Base-by-base conservation (phyloP, 2,888 invertebrate genomes). In the Heliconius sara region DNA sequence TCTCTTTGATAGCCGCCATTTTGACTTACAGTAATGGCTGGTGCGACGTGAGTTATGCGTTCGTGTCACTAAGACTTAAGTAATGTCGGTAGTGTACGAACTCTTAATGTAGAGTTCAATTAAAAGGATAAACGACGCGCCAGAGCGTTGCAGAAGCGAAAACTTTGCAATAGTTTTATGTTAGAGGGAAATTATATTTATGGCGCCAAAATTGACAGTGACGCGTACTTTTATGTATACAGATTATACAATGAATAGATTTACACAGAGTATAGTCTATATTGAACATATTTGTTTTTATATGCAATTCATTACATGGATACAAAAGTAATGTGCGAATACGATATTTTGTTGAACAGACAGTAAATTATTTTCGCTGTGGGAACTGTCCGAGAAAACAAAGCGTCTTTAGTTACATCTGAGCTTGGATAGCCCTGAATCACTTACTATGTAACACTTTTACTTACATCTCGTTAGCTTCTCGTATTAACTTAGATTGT, bases 1-100 rank as follows among this genome's bases (percentile, higher is more conserved):
- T 94, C 94, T 91, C 93, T 94, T 93, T 94, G 94, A 93, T 93
- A 93, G 88, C 94, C 94, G 95, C 94, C 92, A 93, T 94, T 95
- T 93, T 95, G 93, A 95, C 90, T 92, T 94, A 93, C 92, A 91
- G 89, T 92, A 93, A 94, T 94, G 91, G 92, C 86, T 85, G 86
- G 85, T 87, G 87, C 89, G 91, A 89, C 90, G 89, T 93, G 94
- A 95, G 89, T 93, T 93, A 94, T 94, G 91, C 86, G 90, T 87
- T 87, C 90, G 89, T 91, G 93, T 93, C 92, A 91, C 91, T 91
- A 88, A 83, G 85, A 87, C 88, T 89, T 91, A 92, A 93, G 88
- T 93, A 92, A 93, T 93, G 93, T 91, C 85, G 89, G 90, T 89
- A 90, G 90, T 89, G 86, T 88, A 86, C 85, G 85, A 87, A 89